Conservation (phyloP, 2,888 invertebrate genomes). For the Trichogramma dendrolimi region DNA sequence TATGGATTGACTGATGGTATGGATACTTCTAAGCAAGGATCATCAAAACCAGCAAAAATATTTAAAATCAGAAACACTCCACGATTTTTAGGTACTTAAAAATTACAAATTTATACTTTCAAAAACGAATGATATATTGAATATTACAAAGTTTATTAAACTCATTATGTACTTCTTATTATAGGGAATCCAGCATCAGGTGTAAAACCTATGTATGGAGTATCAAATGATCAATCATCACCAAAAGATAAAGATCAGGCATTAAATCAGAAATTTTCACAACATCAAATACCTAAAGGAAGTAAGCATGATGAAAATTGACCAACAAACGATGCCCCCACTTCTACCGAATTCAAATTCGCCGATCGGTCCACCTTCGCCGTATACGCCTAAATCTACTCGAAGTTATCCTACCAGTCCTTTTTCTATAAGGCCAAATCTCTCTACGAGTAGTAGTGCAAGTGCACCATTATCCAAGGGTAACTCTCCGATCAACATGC, state of each 20-base stretch:
- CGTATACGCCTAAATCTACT: constrained; percentile 44
- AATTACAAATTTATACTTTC: background rate
- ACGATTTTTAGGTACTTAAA: constrained; percentile 49
- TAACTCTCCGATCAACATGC: constrained; percentile 49
- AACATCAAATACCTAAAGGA: constrained; percentile 9
- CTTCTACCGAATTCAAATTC: constrained; percentile 47
- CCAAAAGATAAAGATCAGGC: constrained; percentile 31
- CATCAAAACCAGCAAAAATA: constrained; percentile 56
- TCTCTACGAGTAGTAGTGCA: constrained; percentile 34
- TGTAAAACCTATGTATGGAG: constrained; percentile 60
- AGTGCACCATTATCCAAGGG: constrained; percentile 46
- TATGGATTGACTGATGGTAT: constrained; percentile 30
- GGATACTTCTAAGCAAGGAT: constrained; percentile 37
- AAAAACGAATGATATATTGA: background rate
- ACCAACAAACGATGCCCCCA: constrained; percentile 59
- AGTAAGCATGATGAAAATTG: constrained; percentile 54
- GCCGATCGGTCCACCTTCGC: constrained; percentile 45
- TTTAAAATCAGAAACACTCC: constrained; percentile 60
- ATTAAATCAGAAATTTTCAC: constrained; percentile 29
- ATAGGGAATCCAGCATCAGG: constrained; percentile 57
- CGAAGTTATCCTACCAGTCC: constrained; percentile 43
- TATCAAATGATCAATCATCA: constrained; percentile 47
- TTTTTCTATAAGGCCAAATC: constrained; percentile 41
- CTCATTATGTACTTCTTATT: background rate
- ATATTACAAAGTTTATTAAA: background rate